A percentile compares a stretch with the other conserved stretches of the same genome.
phyloP scores from a whole-genome alignment of 2,113 vertebrate genomes.

The Microtus ochrogaster region DNA sequence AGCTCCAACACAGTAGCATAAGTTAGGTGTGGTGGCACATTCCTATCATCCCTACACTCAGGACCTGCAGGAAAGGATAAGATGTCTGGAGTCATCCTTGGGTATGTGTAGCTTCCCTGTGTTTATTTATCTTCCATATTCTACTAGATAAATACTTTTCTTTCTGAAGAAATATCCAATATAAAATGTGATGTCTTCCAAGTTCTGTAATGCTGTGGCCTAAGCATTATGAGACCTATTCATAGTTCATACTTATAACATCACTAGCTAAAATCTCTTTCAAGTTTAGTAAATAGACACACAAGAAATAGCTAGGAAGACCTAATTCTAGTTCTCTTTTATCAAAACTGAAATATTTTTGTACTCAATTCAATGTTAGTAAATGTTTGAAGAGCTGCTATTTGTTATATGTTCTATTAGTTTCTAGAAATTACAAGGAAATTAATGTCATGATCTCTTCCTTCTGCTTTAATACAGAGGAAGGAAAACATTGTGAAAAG shows the following conservation, averaged over 20 bases:
- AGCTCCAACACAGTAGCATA: too few relatives aligned
- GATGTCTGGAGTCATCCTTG: neutral
- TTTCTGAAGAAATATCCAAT: slow-evolving; percentile 19
- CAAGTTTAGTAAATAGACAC: neutral
- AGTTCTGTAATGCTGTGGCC: neutral
- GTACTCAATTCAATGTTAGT: neutral
- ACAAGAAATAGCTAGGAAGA: neutral
- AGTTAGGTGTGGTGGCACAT: neutral
- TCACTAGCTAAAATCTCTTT: neutral
- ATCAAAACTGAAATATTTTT: neutral
- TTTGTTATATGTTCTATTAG: neutral
- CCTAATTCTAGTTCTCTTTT: neutral
- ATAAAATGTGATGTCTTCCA: neutral
- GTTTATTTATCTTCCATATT: slow-evolving; percentile 11
- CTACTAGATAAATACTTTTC: neutral
- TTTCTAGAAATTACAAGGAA: neutral
- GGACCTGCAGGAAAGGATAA: neutral
- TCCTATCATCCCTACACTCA: too few relatives aligned
- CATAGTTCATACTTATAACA: neutral
- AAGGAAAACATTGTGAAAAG: neutral
- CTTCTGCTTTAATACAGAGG: neutral
- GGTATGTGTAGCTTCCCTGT: neutral
- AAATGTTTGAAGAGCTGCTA: neutral
- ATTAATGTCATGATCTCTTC: neutral
- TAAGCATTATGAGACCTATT: neutral